Evolutionary conservation across 2,888 invertebrate species (phyloP).

Genomic region (Elmis aenea): DNA sequence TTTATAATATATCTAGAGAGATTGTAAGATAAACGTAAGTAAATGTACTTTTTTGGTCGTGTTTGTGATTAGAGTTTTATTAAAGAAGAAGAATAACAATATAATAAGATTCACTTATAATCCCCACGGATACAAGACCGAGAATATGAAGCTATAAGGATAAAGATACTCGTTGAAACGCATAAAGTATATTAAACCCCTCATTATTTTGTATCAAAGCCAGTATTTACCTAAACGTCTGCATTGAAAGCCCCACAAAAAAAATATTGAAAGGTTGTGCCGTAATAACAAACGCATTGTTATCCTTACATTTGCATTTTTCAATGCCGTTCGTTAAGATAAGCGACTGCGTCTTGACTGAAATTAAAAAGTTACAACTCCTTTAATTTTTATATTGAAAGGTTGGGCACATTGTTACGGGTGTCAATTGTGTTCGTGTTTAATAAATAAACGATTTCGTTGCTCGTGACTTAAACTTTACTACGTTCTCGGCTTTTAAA

Average conservation of each 20-base stretch:
- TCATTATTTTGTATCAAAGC: conserved; percentile 35
- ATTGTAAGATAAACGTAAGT: too few species aligned
- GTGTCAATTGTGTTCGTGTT: too few species aligned
- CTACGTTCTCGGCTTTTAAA: too few species aligned
- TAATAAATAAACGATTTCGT: too few species aligned
- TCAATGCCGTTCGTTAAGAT: conserved; percentile 8
- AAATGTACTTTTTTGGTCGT: too few species aligned
- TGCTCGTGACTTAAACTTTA: too few species aligned
- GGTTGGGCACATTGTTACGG: too few species aligned
- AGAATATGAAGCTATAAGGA: conserved; percentile 24
- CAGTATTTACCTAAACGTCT: conserved; percentile 37
- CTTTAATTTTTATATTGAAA: too few species aligned
- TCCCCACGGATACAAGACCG: conserved; percentile 26
- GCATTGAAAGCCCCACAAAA: conserved; percentile 25
- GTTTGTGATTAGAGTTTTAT: too few species aligned
- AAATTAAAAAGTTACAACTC: too few species aligned
- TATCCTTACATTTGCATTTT: conserved; percentile 21
- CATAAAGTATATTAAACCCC: conserved; percentile 34
- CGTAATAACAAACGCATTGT: conserved; percentile 24
- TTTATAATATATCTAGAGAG: too few species aligned
- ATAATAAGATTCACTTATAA: conserved; percentile 19
- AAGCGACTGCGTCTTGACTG: too few species aligned
- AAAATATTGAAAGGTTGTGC: conserved; percentile 17
- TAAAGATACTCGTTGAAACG: conserved; percentile 30
- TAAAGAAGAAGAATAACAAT: conserved; percentile 15